Evolutionary conservation across 2,888 invertebrate species (phyloP).

Genomic region (Rhagonycha fulva): DNA sequence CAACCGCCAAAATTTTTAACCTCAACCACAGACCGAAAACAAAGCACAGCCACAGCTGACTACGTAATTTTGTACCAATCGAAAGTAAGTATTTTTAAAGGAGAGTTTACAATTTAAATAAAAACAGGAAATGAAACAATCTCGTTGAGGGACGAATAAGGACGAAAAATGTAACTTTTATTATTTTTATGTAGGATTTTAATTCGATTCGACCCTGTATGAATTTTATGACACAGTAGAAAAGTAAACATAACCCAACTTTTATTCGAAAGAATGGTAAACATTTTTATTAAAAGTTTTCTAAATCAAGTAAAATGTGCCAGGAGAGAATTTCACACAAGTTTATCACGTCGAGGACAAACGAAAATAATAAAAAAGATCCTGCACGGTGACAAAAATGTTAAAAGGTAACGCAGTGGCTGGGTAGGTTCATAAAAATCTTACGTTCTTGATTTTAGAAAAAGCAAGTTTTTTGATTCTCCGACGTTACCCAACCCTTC

Average conservation of each 20-base stretch:
- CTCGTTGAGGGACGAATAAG: too few species aligned
- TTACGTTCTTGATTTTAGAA: slow-evolving; percentile 33
- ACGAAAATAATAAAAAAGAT: not conserved
- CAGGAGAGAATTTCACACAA: not conserved
- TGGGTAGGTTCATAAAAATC: not conserved
- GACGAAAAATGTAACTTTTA: too few species aligned
- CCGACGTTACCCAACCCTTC: slow-evolving; percentile 40
- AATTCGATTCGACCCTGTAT: too few species aligned
- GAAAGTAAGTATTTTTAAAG: not conserved
- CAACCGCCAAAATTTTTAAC: not conserved
- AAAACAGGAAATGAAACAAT: too few species aligned
- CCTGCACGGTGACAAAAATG: not conserved
- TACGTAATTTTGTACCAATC: not conserved
- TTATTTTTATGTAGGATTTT: too few species aligned
- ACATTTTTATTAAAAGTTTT: not conserved
- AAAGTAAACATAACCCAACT: not conserved
- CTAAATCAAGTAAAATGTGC: not conserved
- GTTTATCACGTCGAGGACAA: not conserved
- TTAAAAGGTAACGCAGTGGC: slow-evolving; percentile 1
- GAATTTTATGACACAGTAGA: too few species aligned
- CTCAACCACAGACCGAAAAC: not conserved
- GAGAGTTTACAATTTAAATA: not conserved
- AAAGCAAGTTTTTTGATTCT: slow-evolving; percentile 42
- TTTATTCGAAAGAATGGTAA: slow-evolving; percentile 11
- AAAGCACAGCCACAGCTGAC: not conserved